Base-by-base conservation (phyloP, 1,140 invertebrate genomes). In the Drosophila lowei region DNA sequence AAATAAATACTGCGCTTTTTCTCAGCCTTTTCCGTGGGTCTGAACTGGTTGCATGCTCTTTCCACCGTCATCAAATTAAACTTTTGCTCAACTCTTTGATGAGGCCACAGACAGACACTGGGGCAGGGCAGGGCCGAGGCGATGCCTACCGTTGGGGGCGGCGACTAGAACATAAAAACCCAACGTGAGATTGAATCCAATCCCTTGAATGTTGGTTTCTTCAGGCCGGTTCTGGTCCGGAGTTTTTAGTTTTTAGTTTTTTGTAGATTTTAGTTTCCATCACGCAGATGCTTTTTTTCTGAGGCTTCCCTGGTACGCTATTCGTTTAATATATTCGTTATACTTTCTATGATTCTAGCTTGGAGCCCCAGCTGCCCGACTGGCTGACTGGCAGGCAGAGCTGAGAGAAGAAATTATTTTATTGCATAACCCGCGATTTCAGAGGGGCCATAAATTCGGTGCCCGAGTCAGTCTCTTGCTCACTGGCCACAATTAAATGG, bases 351-450 rank as follows among this genome's bases (percentile, higher is more conserved):
- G 18, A 62, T 76, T 60, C 65, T 52, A 53, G 53, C 56, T 55
- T 73, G 68, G 54, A 34, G 46, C 44, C 55, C 43, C 54, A 16
- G 53, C 30, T 25, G 23, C 52, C 34, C 5, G 30, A 0, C 30
- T 34, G 30, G 8, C 8, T 34, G 30, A 3, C 30, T 34, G 4
- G 11, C 11, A 13, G 34, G 34, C 34, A 5, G 11, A 38, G 34
- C 3, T 2, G 11, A 43, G 9, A 16, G 66, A 34, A 77, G 70
- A 83, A 88, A 88, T 72, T 83, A 86, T 88, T 86, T 88, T 81
- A 86, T 86, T 83, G 78, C 66, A 88, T 81, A 88, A 88, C 78
- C 72, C 66, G 79, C 78, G 75, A 78, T 71, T 88, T 79, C 64
- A 70, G 75, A 63, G 61, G 49, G 73, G 74, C 72, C 74, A 68